Evolutionary conservation across 2,113 vertebrate species (phyloP).

Genomic region (Grammomys dolichurus): DNA sequence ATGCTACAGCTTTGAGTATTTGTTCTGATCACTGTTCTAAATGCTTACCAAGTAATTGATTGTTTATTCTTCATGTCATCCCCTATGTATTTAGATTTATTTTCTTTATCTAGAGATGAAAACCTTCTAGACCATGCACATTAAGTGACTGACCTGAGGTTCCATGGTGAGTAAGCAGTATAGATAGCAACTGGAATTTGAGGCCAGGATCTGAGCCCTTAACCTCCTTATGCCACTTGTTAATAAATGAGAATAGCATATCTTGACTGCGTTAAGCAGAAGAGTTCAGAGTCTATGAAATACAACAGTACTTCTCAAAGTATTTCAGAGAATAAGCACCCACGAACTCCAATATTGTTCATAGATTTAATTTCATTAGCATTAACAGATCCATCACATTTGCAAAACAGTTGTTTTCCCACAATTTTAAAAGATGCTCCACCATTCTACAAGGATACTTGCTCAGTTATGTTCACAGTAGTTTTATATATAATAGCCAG

Average conservation of each 20-base stretch:
- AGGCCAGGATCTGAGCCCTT: neutral
- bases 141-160: neutral
- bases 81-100: neutral
- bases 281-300: neutral
- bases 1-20: neutral
- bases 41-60: neutral
- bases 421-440: neutral
- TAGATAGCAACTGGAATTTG: neutral
- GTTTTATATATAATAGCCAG: no score
- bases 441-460: no score
- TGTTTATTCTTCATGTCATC: neutral
- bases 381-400: conserved; percentile 27
- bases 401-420: neutral
- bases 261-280: neutral
- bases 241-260: conserved; percentile 21
- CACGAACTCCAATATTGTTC: neutral
- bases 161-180: neutral
- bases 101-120: conserved; percentile 32
- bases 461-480: no score
- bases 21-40: conserved; percentile 3
- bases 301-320: neutral
- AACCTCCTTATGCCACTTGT: neutral
- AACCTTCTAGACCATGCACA: neutral
- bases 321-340: neutral
- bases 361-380: conserved; percentile 16